Conservation (phyloP, 53 echinoderm and acorn worm genomes). For the Antedon mediterranea region DNA sequence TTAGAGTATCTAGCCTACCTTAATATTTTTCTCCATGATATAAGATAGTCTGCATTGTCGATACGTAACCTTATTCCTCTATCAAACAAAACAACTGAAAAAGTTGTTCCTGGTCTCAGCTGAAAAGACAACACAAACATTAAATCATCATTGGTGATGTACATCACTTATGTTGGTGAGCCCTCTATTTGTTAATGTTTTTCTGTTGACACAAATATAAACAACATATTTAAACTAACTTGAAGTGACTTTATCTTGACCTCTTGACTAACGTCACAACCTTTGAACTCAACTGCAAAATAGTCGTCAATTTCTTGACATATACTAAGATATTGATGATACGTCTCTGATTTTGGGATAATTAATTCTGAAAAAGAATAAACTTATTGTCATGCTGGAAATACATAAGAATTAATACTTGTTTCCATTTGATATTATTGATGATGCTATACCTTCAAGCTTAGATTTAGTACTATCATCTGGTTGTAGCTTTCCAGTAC, state of each 20-base stretch:
- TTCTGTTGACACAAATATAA: too few relatives aligned
- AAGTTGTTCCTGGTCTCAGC: not conserved
- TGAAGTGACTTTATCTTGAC: slow-evolving; percentile 26
- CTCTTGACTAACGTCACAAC: slow-evolving; percentile 42
- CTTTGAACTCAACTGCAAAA: slow-evolving; percentile 27
- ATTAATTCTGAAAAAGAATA: not conserved
- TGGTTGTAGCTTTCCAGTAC: not conserved
- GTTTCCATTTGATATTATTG: too few relatives aligned
- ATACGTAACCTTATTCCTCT: slow-evolving; percentile 24
- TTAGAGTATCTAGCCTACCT: slow-evolving; percentile 24
- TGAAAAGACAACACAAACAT: too few relatives aligned
- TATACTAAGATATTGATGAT: slow-evolving; percentile 34
- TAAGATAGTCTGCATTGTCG: slow-evolving; percentile 39
- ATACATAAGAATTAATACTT: too few relatives aligned
- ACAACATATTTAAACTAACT: slow-evolving; percentile 8
- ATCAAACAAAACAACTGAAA: not conserved
- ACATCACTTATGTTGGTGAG: too few relatives aligned
- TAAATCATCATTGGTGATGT: too few relatives aligned
- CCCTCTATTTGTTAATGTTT: too few relatives aligned
- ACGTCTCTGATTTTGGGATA: not conserved
- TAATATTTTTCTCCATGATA: slow-evolving; percentile 81
- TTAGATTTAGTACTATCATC: not conserved
- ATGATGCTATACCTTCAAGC: not conserved
- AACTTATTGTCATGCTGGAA: too few relatives aligned
- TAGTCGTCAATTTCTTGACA: slow-evolving; percentile 72